A percentile compares a stretch with the other conserved stretches of the same genome.
Conservation (phyloP, 2,888 invertebrate genomes). For the Cheilosia urbana region DNA sequence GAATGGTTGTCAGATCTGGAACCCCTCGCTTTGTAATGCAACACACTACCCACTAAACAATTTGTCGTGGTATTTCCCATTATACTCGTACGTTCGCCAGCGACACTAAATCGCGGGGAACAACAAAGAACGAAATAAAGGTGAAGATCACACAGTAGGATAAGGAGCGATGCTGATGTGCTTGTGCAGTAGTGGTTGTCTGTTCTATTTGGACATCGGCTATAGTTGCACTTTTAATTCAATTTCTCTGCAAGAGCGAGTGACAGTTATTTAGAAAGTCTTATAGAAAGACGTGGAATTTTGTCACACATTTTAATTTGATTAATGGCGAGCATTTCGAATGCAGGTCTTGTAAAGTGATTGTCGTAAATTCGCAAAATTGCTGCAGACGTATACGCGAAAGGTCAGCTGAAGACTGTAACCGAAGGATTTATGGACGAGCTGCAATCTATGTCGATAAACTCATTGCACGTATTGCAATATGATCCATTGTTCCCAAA, state of each 20-base stretch:
- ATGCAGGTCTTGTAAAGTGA: constrained; percentile 37
- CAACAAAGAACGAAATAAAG: constrained; percentile 35
- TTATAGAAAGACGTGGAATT: constrained; percentile 22
- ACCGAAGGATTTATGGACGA: background rate
- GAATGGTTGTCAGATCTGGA: too few species aligned
- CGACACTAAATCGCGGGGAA: background rate
- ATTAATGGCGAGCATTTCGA: constrained; percentile 44
- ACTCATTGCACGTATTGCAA: background rate
- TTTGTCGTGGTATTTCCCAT: constrained; percentile 3
- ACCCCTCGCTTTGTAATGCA: too few species aligned
- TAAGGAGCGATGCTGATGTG: constrained; percentile 10
- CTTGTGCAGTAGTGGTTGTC: background rate
- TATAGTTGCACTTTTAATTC: constrained; percentile 56
- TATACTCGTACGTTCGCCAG: background rate
- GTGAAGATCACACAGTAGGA: constrained; percentile 48
- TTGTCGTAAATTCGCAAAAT: constrained; percentile 20
- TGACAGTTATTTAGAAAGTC: constrained; percentile 66
- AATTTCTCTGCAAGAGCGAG: constrained; percentile 51
- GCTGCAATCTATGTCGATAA: background rate
- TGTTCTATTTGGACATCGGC: constrained; percentile 44
- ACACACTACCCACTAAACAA: too few species aligned
- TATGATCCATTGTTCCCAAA: background rate
- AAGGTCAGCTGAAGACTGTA: background rate
- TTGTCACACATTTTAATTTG: constrained; percentile 38
- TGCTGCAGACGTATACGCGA: constrained; percentile 1